A percentile compares a stretch with the other conserved stretches of the same genome.
Evolutionary conservation across 2,113 vertebrate genomes (phyloP).

Genomic region (Thermophis baileyi): DNA sequence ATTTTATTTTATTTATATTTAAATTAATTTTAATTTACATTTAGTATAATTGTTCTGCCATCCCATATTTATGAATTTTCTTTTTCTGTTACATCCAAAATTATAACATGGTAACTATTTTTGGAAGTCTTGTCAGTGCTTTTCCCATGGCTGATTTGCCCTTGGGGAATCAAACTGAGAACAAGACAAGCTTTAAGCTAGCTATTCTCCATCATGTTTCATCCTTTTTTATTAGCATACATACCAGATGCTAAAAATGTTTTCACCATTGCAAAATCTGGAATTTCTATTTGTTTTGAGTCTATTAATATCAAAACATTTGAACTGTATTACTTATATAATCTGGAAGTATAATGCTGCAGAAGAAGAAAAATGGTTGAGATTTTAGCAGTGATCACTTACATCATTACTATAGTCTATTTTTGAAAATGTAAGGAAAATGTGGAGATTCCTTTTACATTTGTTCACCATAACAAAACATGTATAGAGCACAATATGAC

Average conservation of each 20-base stretch:
- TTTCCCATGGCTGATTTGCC: neutral
- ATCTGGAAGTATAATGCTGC: neutral
- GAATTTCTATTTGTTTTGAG: neutral
- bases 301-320: neutral
- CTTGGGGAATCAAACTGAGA: neutral
- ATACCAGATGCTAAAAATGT: neutral
- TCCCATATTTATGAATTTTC: neutral
- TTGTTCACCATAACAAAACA: slow-evolving; percentile 12
- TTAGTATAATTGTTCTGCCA: neutral
- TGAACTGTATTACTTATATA: neutral
- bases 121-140: neutral
- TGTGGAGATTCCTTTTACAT: slow-evolving; percentile 12
- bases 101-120: neutral
- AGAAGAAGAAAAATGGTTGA: neutral
- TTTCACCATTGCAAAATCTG: neutral
- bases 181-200: neutral
- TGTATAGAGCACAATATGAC: neutral
- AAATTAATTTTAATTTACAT: neutral
- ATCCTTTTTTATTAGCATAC: neutral
- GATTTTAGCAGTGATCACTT: slow-evolving; percentile 4
- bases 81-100: neutral
- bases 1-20: neutral
- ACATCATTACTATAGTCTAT: slow-evolving; percentile 16
- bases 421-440: neutral
- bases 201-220: neutral